phyloP scores from a whole-genome alignment of 2,797 vertebrate genomes.

The Sebastes trivittatus region DNA sequence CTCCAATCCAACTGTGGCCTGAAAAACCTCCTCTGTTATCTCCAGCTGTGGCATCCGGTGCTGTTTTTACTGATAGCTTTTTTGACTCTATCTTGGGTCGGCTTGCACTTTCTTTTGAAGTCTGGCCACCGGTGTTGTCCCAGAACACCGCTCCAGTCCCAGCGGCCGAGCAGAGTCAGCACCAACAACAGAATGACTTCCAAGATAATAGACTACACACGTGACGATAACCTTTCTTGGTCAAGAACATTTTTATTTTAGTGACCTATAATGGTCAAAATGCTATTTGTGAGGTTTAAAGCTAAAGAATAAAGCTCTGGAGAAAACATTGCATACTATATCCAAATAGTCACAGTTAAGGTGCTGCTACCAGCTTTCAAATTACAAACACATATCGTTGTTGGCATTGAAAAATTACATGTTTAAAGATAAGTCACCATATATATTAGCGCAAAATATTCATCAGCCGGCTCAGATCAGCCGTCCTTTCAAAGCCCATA shows the following conservation, averaged over 20 bases:
- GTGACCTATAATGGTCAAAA: neutral
- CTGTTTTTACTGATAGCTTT: constrained; percentile 52
- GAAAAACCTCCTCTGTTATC: constrained; percentile 40
- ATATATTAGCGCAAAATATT: constrained; percentile 11
- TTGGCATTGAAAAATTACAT: neutral
- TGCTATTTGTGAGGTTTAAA: neutral
- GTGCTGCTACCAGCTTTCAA: neutral
- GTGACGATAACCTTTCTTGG: neutral
- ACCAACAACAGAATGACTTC: neutral
- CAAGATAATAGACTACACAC: neutral
- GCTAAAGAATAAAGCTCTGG: neutral
- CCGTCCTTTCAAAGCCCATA: constrained; percentile 30
- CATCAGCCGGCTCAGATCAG: constrained; percentile 13
- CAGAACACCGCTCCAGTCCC: constrained; percentile 9
- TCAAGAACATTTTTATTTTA: neutral
- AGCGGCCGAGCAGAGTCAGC: neutral
- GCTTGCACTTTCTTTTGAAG: constrained; percentile 50
- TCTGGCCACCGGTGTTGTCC: constrained; percentile 21
- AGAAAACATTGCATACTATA: neutral
- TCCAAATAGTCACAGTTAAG: neutral
- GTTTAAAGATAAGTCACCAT: constrained; percentile 6
- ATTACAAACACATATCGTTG: neutral
- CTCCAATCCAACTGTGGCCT: neutral
- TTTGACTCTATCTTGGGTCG: constrained; percentile 39
- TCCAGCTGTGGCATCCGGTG: constrained; percentile 30